These are phyloP conservation scores for Neoseiulus cucumeris DNA, from an alignment of 1,140 invertebrate genomes.

Conservation along the genomic window DNA sequence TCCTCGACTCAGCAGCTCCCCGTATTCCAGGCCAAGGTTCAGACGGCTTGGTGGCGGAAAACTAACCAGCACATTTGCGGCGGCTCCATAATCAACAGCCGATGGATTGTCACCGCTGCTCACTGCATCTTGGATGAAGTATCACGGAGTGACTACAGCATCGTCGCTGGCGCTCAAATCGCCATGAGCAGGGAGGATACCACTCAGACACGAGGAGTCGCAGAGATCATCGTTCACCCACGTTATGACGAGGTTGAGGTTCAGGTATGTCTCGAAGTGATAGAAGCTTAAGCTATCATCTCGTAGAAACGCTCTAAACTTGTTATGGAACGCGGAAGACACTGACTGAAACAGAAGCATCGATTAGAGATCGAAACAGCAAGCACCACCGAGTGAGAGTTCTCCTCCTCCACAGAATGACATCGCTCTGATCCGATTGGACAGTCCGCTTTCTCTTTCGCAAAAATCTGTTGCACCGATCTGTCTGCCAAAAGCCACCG, in stretches of 20 bases:
- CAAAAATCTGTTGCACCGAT: background rate
- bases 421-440: background rate
- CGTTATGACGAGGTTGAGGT: background rate
- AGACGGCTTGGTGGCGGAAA: too few relatives aligned
- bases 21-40: too few relatives aligned
- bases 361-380: too few relatives aligned
- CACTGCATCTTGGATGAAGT: conserved; percentile 17
- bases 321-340: too few relatives aligned
- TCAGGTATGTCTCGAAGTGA: background rate
- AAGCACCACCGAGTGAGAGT: too few relatives aligned
- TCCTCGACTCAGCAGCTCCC: too few relatives aligned
- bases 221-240: background rate
- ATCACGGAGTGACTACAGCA: background rate
- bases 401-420: background rate
- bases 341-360: too few relatives aligned
- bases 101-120: conserved; percentile 19
- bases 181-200: background rate
- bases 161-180: background rate
- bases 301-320: too few relatives aligned
- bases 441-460: background rate
- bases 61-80: conserved; percentile 13
- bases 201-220: background rate
- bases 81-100: conserved; percentile 17
- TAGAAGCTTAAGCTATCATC: too few relatives aligned
- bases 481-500: background rate